A percentile compares a stretch with the other conserved stretches of the same genome.
Evolutionary conservation across 2,888 invertebrate genomes (phyloP).

Genomic region (Erebia ligea): DNA sequence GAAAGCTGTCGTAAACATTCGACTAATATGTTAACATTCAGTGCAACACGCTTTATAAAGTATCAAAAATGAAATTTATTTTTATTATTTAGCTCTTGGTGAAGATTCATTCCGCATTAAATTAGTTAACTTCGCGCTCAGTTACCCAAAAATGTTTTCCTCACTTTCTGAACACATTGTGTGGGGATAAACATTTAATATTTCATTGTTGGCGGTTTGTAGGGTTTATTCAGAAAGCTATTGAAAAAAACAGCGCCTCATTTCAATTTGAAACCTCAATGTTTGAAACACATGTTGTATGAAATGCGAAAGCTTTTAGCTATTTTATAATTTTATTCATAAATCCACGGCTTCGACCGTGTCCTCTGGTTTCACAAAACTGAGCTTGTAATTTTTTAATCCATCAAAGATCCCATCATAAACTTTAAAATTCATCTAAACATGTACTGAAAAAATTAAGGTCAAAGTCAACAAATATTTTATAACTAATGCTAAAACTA

Average conservation of each 20-base stretch:
- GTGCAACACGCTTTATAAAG: conserved; percentile 22
- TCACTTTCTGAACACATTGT: conserved; percentile 8
- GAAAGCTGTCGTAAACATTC: conserved; percentile 18
- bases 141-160: conserved; percentile 3
- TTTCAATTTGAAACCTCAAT: conserved; percentile 19
- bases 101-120: conserved; percentile 24
- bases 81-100: conserved; percentile 20
- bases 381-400: neutral
- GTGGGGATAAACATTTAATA: conserved; percentile 4
- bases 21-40: conserved; percentile 23
- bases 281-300: neutral
- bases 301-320: neutral
- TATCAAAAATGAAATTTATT: conserved; percentile 17
- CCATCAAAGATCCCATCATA: no score
- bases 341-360: neutral
- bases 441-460: no score
- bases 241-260: neutral
- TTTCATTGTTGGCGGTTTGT: conserved; percentile 19
- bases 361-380: neutral
- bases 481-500: no score
- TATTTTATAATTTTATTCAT: neutral
- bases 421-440: no score
- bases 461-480: no score
- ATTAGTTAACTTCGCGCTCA: conserved; percentile 17
- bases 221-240: neutral